Percentiles rank a stretch among this genome's conserved stretches.
These are phyloP conservation scores for Pocillopora grandis DNA, from an alignment of 92 coral and sea anemone genomes.

Conservation along the genomic window DNA sequence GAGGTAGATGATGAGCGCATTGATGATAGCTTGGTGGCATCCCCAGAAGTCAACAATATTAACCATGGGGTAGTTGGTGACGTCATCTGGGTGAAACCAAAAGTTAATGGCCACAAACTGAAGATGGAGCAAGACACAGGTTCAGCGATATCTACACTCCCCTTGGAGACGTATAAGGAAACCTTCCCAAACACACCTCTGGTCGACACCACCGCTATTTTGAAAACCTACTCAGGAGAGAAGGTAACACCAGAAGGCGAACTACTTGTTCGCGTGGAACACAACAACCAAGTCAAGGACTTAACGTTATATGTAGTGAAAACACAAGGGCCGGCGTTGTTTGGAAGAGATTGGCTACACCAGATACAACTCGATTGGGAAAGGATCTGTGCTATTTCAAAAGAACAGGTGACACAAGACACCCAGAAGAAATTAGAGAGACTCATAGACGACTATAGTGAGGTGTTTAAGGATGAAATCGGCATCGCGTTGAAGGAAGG, in stretches of 20 bases:
- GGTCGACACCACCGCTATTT: slow-evolving; percentile 11
- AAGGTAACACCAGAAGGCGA: slow-evolving; percentile 35
- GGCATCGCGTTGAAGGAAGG: slow-evolving; percentile 33
- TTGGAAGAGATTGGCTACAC: slow-evolving; percentile 52
- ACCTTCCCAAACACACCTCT: slow-evolving; percentile 18
- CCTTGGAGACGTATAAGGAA: slow-evolving; percentile 10
- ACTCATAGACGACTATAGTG: slow-evolving; percentile 40
- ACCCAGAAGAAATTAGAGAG: slow-evolving; percentile 37
- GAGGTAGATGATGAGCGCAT: not conserved
- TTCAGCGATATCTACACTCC: slow-evolving; percentile 8
- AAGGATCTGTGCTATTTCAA: not conserved
- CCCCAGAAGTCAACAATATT: not conserved
- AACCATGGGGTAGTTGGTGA: not conserved
- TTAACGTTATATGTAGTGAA: slow-evolving; percentile 34
- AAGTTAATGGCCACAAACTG: slow-evolving; percentile 22
- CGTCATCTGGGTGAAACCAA: slow-evolving; percentile 26
- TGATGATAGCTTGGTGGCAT: no score
- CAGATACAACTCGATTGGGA: slow-evolving; percentile 40
- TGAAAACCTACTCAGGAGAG: slow-evolving; percentile 14
- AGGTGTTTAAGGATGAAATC: slow-evolving; percentile 36
- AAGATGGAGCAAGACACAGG: slow-evolving; percentile 33
- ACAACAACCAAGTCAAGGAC: slow-evolving; percentile 29
- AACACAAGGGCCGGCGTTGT: slow-evolving; percentile 9
- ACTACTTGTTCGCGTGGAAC: slow-evolving; percentile 26
- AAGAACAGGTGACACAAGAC: not conserved